phyloP scores from a whole-genome alignment of 2,797 vertebrate species.

The Pipistrellus nathusii region DNA sequence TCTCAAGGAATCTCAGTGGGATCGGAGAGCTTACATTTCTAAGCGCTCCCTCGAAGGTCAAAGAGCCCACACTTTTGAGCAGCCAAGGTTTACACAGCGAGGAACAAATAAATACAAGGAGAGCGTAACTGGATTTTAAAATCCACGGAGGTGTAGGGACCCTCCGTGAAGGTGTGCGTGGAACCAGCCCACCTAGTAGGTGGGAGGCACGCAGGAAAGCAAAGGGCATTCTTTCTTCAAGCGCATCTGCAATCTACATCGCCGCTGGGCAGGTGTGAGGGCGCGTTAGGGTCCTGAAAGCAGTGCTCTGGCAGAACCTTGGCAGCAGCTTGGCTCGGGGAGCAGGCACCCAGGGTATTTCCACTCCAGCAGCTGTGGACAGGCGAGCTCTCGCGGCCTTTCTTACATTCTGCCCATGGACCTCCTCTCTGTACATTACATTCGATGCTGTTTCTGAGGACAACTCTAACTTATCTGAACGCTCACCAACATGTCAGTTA shows the following conservation, averaged over 20 bases:
- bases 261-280: neutral
- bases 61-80: neutral
- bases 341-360: neutral
- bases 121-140: neutral
- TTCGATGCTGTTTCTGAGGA: constrained; percentile 1
- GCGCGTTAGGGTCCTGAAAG: neutral
- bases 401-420: neutral
- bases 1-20: too few relatives aligned
- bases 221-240: neutral
- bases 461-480: neutral
- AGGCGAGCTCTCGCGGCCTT: neutral
- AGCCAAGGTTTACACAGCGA: neutral
- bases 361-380: neutral
- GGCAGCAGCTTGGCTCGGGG: neutral
- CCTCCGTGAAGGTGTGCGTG: neutral
- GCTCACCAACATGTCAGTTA: neutral
- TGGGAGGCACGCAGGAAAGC: neutral
- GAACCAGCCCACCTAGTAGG: neutral
- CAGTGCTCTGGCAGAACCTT: neutral
- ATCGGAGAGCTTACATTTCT: neutral
- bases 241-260: neutral
- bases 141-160: neutral
- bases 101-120: neutral
- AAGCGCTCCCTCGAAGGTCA: neutral
- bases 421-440: neutral